Evolutionary conservation across 1,140 invertebrate species (phyloP).

Genomic region (Thereuonema tuberculata): DNA sequence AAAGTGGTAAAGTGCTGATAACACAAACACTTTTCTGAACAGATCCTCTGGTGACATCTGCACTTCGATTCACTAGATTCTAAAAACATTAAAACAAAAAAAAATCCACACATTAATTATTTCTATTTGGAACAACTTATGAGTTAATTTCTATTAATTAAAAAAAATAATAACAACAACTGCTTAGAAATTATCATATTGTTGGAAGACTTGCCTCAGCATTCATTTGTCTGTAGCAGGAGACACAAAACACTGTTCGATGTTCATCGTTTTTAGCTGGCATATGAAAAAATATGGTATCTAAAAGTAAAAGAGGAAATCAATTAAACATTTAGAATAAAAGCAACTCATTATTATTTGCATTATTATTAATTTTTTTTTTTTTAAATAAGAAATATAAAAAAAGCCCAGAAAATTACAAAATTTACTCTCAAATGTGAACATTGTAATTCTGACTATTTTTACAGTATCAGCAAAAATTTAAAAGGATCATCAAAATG

Average conservation of each 20-base stretch:
- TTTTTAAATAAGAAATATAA: not conserved
- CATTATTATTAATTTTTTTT: no score
- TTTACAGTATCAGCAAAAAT: no score
- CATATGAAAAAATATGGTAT: slow-evolving; percentile 93
- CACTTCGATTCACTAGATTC: slow-evolving; percentile 83
- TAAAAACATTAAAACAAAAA: slow-evolving; percentile 41
- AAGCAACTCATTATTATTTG: no score
- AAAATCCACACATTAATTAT: no score
- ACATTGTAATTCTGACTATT: no score
- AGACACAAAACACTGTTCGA: slow-evolving; percentile 85
- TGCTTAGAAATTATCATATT: no score
- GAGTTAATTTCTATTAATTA: no score
- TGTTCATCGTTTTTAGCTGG: slow-evolving; percentile 69
- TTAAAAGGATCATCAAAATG: no score
- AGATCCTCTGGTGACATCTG: slow-evolving; percentile 91
- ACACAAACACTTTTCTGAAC: slow-evolving; percentile 90
- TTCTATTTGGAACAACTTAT: no score
- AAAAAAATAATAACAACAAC: not conserved
- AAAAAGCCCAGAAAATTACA: no score
- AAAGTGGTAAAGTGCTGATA: slow-evolving; percentile 72
- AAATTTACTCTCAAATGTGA: no score
- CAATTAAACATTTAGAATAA: not conserved
- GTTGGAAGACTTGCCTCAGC: no score
- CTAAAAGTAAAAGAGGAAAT: slow-evolving; percentile 30
- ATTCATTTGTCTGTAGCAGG: slow-evolving; percentile 95